Evolutionary conservation across 2,888 invertebrate species (phyloP).

Genomic region (Dasysyrphus albostriatus): DNA sequence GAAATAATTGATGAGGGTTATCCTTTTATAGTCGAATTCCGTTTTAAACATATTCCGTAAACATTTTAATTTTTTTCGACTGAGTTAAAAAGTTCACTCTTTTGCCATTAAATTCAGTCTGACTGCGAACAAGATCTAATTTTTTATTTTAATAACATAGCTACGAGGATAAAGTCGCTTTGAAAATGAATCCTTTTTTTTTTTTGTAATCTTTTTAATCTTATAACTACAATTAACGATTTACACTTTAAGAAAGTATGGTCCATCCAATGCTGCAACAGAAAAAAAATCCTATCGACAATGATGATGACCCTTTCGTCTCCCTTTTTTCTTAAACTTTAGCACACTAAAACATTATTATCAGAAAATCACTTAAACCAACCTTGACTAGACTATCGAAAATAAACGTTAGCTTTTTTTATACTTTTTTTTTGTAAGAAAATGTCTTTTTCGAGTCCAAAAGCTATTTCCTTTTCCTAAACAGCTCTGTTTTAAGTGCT

Average conservation of each 20-base stretch:
- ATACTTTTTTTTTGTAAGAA: neutral
- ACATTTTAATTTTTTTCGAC: too few relatives aligned
- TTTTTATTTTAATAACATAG: too few relatives aligned
- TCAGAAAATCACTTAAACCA: slow-evolving; percentile 31
- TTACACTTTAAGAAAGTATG: slow-evolving; percentile 7
- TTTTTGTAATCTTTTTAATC: slow-evolving; percentile 2
- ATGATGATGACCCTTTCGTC: neutral
- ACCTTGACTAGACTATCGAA: slow-evolving; percentile 35
- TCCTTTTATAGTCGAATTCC: too few relatives aligned
- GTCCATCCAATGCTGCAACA: neutral
- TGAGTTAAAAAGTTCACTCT: too few relatives aligned
- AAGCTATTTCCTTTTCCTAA: slow-evolving; percentile 30
- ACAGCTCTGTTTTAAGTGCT: slow-evolving; percentile 33
- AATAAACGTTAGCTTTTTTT: slow-evolving; percentile 36
- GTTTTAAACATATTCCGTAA: too few relatives aligned
- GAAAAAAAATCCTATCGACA: neutral
- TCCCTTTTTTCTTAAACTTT: neutral
- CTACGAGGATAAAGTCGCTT: too few relatives aligned
- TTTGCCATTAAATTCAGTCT: too few relatives aligned
- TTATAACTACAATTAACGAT: slow-evolving; percentile 3
- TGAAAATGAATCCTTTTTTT: neutral
- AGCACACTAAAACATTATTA: slow-evolving; percentile 17
- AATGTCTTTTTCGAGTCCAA: slow-evolving; percentile 19
- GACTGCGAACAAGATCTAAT: too few relatives aligned
- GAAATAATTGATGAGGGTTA: too few relatives aligned